phyloP scores from a whole-genome alignment of 2,113 vertebrate genomes.

The Epinephelus lanceolatus region DNA sequence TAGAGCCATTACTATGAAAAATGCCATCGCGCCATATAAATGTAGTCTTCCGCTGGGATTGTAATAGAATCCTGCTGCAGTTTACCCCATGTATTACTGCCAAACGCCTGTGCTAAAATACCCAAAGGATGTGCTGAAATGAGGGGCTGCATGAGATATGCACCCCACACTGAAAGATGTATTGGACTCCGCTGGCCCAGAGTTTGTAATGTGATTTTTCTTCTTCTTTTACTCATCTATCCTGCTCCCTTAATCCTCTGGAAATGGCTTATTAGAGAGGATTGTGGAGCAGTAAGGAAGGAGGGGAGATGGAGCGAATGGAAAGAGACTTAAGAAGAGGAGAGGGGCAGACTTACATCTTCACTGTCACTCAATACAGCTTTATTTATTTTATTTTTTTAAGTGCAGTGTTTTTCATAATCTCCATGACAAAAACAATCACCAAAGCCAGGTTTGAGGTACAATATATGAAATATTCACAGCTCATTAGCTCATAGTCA shows the following conservation, averaged over 20 bases:
- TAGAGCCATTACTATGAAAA: slow-evolving; percentile 52
- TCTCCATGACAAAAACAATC: slow-evolving; percentile 5
- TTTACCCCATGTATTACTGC: slow-evolving; percentile 38
- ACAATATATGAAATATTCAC: slow-evolving; percentile 8
- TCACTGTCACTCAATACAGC: slow-evolving; percentile 16
- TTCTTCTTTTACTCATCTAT: slow-evolving; percentile 44
- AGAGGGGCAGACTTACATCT: slow-evolving; percentile 19
- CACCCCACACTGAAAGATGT: slow-evolving; percentile 20
- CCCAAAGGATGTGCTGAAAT: slow-evolving; percentile 42
- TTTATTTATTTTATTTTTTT: slow-evolving; percentile 22
- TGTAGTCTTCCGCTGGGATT: slow-evolving; percentile 36
- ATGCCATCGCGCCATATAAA: slow-evolving; percentile 40
- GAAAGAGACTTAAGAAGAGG: slow-evolving; percentile 26
- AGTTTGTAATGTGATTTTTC: slow-evolving; percentile 40
- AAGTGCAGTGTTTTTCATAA: slow-evolving; percentile 13
- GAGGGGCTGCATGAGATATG: slow-evolving; percentile 37
- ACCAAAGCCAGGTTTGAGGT: not conserved
- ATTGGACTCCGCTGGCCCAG: slow-evolving; percentile 19
- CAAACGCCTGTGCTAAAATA: slow-evolving; percentile 36
- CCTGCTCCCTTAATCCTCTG: slow-evolving; percentile 57
- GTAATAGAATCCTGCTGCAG: slow-evolving; percentile 45
- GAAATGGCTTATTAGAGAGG: slow-evolving; percentile 59
- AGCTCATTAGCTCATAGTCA: slow-evolving; percentile 19
- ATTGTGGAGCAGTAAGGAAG: slow-evolving; percentile 39
- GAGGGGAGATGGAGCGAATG: slow-evolving; percentile 28